These are phyloP conservation scores for Egretta garzetta DNA, from an alignment of 2,113 vertebrate species.

Conservation along the genomic window DNA sequence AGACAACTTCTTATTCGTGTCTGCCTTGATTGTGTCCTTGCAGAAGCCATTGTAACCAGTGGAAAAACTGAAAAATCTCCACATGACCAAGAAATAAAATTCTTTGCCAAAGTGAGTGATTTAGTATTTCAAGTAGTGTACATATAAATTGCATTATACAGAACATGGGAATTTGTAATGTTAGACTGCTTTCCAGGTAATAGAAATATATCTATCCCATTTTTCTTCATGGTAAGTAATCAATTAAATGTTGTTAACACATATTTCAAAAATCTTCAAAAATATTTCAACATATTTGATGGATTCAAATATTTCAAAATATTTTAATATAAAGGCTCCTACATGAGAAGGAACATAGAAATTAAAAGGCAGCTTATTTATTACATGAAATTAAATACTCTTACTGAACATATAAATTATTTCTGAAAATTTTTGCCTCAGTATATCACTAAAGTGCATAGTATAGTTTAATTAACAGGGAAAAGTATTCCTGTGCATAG, in stretches of 20 bases:
- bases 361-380: not conserved
- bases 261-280: not conserved
- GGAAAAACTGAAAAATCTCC: slow-evolving; percentile 95
- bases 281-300: not conserved
- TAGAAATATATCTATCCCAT: not conserved
- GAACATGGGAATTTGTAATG: not conserved
- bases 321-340: not conserved
- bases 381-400: not conserved
- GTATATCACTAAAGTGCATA: not conserved
- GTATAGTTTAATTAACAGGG: not conserved
- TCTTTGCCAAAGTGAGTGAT: slow-evolving; percentile 94
- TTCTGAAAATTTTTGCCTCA: not conserved
- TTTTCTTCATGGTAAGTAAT: not conserved
- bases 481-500: not conserved
- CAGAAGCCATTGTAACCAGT: slow-evolving; percentile 92
- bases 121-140: not conserved
- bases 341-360: not conserved
- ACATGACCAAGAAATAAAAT: slow-evolving; percentile 98
- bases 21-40: slow-evolving; percentile 40
- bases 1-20: not conserved
- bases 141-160: not conserved
- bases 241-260: not conserved
- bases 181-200: not conserved
- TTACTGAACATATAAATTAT: not conserved
- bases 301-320: not conserved